Base-by-base conservation (phyloP, 2,113 vertebrate species). In the Carassius auratus region DNA sequence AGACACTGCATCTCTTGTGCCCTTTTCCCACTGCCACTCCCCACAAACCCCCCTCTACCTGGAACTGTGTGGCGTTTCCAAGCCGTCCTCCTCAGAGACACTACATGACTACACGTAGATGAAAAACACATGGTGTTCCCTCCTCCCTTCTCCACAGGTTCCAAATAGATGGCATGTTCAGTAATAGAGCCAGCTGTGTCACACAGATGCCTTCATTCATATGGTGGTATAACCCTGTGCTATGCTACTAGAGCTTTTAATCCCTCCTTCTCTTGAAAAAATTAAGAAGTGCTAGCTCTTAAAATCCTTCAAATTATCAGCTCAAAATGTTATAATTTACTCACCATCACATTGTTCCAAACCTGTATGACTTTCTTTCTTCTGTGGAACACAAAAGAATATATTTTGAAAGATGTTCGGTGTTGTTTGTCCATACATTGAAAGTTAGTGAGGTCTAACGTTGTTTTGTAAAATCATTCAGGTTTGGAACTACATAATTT, bases 1-100 rank as follows among this genome's bases (percentile, higher is more conserved):
- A 93, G 94, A 95, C 95, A 95, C 94, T 95, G 77, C 94, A 94
- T 93, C 93, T 94, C 94, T 95, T 95, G 95, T 95, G 89, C 90
- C 91, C 89, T 91, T 90, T 89, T 76, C 59, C 79, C 83, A 88
- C 45, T 45, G 36, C 92, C 90, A 85, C 89, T 87, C 81, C 71
- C 71, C 88, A 84, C 87, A 88, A 87, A 88, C 90, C 87, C 90
- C 90, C 88, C 76, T 87, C 87, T 94, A 94, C 94, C 94, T 95
- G 93, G 92, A 94, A 93, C 89, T 89, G 89, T 87, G 85, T 83
- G 88, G 90, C 87, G 86, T 93, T 90, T 93, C 90, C 90, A 94
- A 83, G 90, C 86, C 88, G 91, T 90, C 89, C 91, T 92, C 89
- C 91, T 90, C 79, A 74, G 91, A 95, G 94, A 94, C 92, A 93